These are phyloP conservation scores for Agrilus planipennis DNA, from an alignment of 1,140 invertebrate species.

Conservation along the genomic window DNA sequence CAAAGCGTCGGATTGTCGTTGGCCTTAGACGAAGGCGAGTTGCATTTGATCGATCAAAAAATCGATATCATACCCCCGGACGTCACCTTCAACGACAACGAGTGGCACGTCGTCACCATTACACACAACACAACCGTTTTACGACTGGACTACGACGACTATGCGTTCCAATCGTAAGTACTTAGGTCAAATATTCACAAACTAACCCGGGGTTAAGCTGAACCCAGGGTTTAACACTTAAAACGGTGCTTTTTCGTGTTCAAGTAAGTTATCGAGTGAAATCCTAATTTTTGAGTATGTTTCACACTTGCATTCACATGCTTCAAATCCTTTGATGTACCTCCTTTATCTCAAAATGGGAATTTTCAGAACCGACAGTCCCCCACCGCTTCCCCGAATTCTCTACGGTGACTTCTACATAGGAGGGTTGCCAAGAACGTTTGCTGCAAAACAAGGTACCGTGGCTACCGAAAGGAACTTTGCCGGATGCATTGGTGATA, in stretches of 20 bases:
- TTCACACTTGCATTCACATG: too few species aligned
- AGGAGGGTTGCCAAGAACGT: conserved; percentile 63
- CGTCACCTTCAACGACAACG: conserved; percentile 68
- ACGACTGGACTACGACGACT: conserved; percentile 76
- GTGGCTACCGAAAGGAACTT: conserved; percentile 43
- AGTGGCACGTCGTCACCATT: conserved; percentile 88
- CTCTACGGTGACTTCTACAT: conserved; percentile 62
- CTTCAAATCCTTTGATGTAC: too few species aligned
- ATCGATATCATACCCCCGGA: conserved; percentile 45
- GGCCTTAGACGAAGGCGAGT: conserved; percentile 51
- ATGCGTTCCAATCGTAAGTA: conserved; percentile 48
- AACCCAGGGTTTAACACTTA: too few species aligned
- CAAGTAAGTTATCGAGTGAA: too few species aligned
- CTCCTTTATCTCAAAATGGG: too few species aligned
- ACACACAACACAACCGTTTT: conserved; percentile 52
- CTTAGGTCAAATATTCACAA: conserved; percentile 10
- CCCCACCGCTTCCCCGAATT: conserved; percentile 46
- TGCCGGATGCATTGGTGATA: conserved; percentile 76
- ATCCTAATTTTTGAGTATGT: too few species aligned
- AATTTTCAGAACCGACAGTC: conserved; percentile 39
- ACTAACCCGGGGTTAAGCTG: too few species aligned
- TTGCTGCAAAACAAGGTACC: conserved; percentile 31
- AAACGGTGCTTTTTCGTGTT: too few species aligned
- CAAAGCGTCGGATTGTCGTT: conserved; percentile 53
- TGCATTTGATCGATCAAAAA: conserved; percentile 58